Conservation (phyloP, 2,797 vertebrate genomes). For the Coendou prehensilis region DNA sequence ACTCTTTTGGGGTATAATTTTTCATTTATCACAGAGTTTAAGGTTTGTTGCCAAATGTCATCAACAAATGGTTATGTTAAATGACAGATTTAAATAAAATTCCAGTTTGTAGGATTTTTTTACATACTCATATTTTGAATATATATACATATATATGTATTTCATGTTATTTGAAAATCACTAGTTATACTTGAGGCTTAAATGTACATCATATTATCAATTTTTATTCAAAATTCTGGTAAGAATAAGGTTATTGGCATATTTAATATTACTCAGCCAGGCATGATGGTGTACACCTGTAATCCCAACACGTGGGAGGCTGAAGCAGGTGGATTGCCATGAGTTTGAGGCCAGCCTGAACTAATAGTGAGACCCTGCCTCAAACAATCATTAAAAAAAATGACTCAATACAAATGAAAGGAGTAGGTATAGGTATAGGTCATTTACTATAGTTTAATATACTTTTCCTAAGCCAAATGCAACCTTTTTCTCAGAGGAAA, state of each 20-base stretch:
- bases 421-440: constrained; percentile 29
- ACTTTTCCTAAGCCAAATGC: constrained; percentile 8
- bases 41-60: background rate
- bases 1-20: background rate
- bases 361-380: background rate
- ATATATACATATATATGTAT: background rate
- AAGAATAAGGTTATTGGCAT: constrained; percentile 24
- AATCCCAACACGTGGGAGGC: background rate
- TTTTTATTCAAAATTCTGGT: constrained; percentile 57
- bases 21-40: background rate
- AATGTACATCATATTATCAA: constrained; percentile 1
- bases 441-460: constrained; percentile 28
- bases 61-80: constrained; percentile 6
- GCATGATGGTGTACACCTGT: too few species aligned
- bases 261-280: background rate
- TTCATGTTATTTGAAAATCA: background rate
- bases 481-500: background rate
- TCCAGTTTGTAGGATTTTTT: background rate
- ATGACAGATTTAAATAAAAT: background rate
- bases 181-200: constrained; percentile 27
- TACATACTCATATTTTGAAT: background rate
- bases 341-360: background rate
- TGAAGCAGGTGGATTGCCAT: background rate
- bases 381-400: background rate
- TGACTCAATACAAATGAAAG: background rate